phyloP scores from a whole-genome alignment of 2,888 invertebrate genomes.

The Eubasilissa splendida region DNA sequence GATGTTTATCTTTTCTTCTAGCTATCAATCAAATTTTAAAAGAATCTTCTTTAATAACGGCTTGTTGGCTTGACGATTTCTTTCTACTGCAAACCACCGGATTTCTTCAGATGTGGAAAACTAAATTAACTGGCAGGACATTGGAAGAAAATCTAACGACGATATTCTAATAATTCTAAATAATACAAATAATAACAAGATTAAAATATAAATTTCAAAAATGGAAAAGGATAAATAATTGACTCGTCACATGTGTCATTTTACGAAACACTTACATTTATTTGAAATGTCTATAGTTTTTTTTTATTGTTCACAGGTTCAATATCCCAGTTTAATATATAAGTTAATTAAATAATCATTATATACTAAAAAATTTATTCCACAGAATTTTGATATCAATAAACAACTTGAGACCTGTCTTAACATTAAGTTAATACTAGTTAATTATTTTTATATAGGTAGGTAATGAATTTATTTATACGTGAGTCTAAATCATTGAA shows the following conservation, averaged over 20 bases:
- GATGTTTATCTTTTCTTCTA: too few relatives aligned
- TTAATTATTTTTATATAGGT: not conserved
- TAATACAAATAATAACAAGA: too few relatives aligned
- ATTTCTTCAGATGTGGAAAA: too few relatives aligned
- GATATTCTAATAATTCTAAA: too few relatives aligned
- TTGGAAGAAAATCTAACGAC: too few relatives aligned
- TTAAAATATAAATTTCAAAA: too few relatives aligned
- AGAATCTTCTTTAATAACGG: too few relatives aligned
- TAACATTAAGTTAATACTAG: not conserved
- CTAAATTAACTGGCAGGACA: too few relatives aligned
- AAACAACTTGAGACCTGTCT: conserved; percentile 9
- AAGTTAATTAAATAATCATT: not conserved
- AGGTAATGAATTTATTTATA: not conserved
- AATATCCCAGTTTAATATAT: not conserved
- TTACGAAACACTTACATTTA: conserved; percentile 51
- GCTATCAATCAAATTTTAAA: too few relatives aligned
- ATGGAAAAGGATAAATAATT: too few relatives aligned
- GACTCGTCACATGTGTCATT: not conserved
- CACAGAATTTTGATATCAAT: conserved; percentile 19
- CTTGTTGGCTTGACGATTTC: too few relatives aligned
- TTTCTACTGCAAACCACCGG: too few relatives aligned
- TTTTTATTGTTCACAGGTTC: conserved; percentile 16
- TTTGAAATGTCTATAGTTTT: conserved; percentile 42
- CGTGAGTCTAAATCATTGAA: not conserved
- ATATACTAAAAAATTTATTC: conserved; percentile 2